These are phyloP conservation scores for Elaphurus davidianus DNA, from an alignment of 2,113 vertebrate genomes.

Conservation along the genomic window DNA sequence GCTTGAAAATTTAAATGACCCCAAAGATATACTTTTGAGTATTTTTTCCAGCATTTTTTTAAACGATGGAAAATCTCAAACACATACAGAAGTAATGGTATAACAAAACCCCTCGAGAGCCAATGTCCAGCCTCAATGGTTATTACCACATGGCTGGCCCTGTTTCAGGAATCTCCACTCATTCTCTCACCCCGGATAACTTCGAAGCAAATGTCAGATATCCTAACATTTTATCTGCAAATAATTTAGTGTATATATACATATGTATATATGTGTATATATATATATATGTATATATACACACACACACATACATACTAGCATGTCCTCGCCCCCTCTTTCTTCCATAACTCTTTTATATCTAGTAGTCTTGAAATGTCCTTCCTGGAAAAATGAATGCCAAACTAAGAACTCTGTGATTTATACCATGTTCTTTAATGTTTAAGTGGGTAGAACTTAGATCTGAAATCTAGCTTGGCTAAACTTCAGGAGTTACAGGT, in stretches of 20 bases:
- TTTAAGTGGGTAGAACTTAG: not conserved
- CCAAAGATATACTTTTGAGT: not conserved
- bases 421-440: not conserved
- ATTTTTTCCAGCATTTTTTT: constrained; percentile 21
- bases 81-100: not conserved
- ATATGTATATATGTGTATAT: not conserved
- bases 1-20: not conserved
- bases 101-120: not conserved
- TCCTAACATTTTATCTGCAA: not conserved
- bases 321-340: not conserved
- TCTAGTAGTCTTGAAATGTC: not conserved
- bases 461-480: not conserved
- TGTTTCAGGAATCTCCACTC: not conserved
- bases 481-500: not conserved
- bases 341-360: not conserved
- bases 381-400: not conserved
- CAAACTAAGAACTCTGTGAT: not conserved
- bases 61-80: not conserved
- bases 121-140: not conserved
- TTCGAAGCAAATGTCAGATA: not conserved
- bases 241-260: not conserved
- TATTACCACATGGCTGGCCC: not conserved
- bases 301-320: not conserved
- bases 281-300: not conserved
- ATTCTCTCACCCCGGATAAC: not conserved